Evolutionary conservation across 2,113 vertebrate species (phyloP).

Genomic region (Chascanopsetta lugubris): DNA sequence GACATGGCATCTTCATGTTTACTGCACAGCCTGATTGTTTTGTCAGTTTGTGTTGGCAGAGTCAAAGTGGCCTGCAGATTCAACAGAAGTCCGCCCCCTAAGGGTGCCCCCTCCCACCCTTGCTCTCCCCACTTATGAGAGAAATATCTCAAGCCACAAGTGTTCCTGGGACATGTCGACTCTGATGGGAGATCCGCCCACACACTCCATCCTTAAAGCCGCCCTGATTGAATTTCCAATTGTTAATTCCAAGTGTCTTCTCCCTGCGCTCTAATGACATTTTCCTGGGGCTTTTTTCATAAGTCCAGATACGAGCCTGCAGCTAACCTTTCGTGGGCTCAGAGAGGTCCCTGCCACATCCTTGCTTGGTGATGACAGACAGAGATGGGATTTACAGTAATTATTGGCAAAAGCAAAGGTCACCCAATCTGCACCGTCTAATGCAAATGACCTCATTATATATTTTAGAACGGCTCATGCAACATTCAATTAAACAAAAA

Average conservation of each 20-base stretch:
- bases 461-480: conserved; percentile 81
- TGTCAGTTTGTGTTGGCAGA: conserved; percentile 38
- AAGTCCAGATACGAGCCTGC: conserved; percentile 80
- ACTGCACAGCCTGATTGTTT: conserved; percentile 40
- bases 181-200: conserved; percentile 16
- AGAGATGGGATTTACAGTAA: conserved; percentile 83
- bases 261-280: conserved; percentile 78
- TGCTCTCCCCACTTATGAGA: conserved; percentile 22
- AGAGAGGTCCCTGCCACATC: conserved; percentile 74
- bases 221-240: conserved; percentile 73
- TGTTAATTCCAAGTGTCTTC: conserved; percentile 75
- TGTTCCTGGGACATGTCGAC: conserved; percentile 20
- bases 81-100: conserved; percentile 47
- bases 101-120: conserved; percentile 42
- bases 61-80: conserved; percentile 49
- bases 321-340: conserved; percentile 81
- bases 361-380: conserved; percentile 75
- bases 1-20: too few relatives aligned
- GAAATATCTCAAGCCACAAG: conserved; percentile 23
- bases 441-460: conserved; percentile 89
- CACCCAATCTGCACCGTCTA: conserved; percentile 83
- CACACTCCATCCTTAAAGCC: conserved; percentile 57
- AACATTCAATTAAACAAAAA: conserved; percentile 81
- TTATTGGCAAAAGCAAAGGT: conserved; percentile 91
- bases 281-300: conserved; percentile 79